phyloP scores from a whole-genome alignment of 1,140 invertebrate species.

The Patella vulgata region DNA sequence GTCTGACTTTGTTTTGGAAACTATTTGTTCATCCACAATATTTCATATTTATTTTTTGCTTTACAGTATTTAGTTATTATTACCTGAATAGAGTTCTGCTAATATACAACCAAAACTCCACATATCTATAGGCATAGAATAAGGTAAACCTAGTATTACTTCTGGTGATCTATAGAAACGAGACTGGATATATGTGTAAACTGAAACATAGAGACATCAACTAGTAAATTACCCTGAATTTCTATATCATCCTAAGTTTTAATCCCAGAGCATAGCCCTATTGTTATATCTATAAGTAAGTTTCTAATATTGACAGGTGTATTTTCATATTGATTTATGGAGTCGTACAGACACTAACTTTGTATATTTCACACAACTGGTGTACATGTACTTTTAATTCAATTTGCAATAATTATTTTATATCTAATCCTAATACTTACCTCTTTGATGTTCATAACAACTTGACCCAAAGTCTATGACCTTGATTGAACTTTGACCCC shows the following conservation, averaged over 20 bases:
- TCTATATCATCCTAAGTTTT: too few species aligned
- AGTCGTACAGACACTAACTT: too few species aligned
- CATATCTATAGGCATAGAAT: conserved; percentile 92
- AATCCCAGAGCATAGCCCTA: background rate
- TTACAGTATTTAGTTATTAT: too few species aligned
- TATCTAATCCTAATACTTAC: too few species aligned
- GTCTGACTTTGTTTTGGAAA: too few species aligned
- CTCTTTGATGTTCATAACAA: conserved; percentile 67
- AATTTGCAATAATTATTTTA: too few species aligned
- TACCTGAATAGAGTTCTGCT: conserved; percentile 84
- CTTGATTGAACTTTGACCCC: conserved; percentile 66
- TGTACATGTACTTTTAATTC: too few species aligned
- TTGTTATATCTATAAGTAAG: background rate
- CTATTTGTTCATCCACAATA: too few species aligned
- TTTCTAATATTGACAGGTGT: too few species aligned
- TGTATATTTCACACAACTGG: too few species aligned
- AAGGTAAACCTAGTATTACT: conserved; percentile 72
- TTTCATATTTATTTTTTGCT: too few species aligned
- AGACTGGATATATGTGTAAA: conserved; percentile 68
- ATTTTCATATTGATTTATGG: too few species aligned
- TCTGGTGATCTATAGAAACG: conserved; percentile 68
- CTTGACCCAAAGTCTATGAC: conserved; percentile 69
- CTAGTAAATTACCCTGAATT: background rate
- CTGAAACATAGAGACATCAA: conserved; percentile 54
- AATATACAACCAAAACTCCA: conserved; percentile 92